Conservation (phyloP, 2,113 vertebrate genomes). For the Colinus virginianus region DNA sequence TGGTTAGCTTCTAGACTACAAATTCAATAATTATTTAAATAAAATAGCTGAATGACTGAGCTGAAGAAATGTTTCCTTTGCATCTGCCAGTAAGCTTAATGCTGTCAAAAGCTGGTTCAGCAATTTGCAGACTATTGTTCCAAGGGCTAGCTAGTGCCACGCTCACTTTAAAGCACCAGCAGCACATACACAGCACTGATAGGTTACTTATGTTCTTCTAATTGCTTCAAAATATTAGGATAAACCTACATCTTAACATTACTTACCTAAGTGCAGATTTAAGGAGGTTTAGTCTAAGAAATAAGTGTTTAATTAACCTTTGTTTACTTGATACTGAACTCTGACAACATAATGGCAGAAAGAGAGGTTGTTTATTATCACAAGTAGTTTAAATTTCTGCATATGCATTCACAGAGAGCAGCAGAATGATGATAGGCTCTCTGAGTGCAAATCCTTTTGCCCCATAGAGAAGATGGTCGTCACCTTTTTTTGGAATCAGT, state of each 20-base stretch:
- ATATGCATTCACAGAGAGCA: neutral
- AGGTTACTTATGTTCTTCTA: constrained; percentile 17
- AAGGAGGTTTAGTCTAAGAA: constrained; percentile 27
- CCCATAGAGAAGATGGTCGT: neutral
- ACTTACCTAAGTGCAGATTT: constrained; percentile 16
- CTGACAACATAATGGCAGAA: constrained; percentile 9
- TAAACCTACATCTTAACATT: neutral
- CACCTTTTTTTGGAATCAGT: neutral
- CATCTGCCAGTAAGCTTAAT: constrained; percentile 35
- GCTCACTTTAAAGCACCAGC: neutral
- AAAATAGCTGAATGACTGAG: constrained; percentile 11
- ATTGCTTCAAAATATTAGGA: constrained; percentile 25
- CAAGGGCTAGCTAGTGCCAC: constrained; percentile 14
- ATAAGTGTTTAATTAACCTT: constrained; percentile 23
- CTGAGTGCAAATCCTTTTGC: neutral
- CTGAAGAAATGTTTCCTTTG: neutral
- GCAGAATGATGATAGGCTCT: neutral
- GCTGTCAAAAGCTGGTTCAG: constrained; percentile 40
- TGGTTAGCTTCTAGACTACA: neutral
- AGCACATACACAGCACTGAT: neutral
- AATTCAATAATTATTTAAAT: constrained; percentile 26
- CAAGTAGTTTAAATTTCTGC: neutral
- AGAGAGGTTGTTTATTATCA: neutral
- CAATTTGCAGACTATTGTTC: constrained; percentile 51
- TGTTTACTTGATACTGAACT: neutral